Percentiles rank a stretch among this genome's conserved stretches.
phyloP scores from a whole-genome alignment of 2,888 invertebrate genomes.

The Sycophila texana region DNA sequence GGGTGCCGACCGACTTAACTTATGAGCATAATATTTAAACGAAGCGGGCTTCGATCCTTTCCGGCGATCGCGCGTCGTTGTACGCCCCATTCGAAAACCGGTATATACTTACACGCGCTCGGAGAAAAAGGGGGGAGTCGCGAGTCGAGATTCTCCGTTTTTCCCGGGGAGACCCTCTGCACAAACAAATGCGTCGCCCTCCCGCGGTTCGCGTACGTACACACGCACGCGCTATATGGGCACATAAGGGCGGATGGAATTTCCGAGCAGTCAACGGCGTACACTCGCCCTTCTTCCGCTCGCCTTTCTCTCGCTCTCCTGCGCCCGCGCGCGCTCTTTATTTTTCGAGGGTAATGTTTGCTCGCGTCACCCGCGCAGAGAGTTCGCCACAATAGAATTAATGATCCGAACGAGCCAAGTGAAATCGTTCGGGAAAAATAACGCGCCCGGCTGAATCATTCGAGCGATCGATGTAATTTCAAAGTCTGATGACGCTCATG shows the following conservation, averaged over 20 bases:
- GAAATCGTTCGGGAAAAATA: too few relatives aligned
- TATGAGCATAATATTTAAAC: conserved; percentile 39
- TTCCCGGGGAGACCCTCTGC: conserved; percentile 11
- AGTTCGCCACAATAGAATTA: too few relatives aligned
- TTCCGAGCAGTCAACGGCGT: neutral
- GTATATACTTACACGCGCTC: too few relatives aligned
- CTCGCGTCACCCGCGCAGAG: too few relatives aligned
- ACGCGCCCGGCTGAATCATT: too few relatives aligned
- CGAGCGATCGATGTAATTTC: too few relatives aligned
- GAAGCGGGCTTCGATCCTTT: conserved; percentile 28
- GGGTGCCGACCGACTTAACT: conserved; percentile 22
- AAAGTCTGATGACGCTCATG: too few relatives aligned
- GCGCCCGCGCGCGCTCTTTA: too few relatives aligned
- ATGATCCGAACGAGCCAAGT: too few relatives aligned
- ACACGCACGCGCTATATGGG: neutral
- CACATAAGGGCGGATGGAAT: neutral
- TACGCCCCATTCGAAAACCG: conserved; percentile 26
- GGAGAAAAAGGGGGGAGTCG: too few relatives aligned
- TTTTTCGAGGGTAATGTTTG: too few relatives aligned
- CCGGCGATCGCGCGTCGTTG: conserved; percentile 67
- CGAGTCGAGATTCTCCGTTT: conserved; percentile 25
- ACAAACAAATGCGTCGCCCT: conserved; percentile 30
- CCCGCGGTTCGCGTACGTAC: conserved; percentile 19
- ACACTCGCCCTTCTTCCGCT: neutral
- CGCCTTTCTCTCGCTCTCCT: neutral